phyloP scores from a whole-genome alignment of 92 coral and sea anemone species.

The Porites lobata region DNA sequence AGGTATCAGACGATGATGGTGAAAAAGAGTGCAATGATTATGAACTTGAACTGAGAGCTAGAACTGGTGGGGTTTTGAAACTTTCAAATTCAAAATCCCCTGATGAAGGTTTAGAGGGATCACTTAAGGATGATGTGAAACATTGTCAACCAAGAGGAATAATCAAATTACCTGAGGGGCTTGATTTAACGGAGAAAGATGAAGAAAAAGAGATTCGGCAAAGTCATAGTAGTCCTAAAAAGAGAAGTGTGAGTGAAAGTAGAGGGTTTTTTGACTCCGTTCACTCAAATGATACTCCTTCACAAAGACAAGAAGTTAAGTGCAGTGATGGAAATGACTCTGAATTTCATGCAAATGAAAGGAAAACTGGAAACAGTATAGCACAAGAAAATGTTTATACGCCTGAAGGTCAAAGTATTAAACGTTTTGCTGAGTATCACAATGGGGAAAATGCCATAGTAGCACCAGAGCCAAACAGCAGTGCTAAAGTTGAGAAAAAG shows the following conservation, averaged over 20 bases:
- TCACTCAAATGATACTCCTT: neutral
- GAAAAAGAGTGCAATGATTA: conserved; percentile 36
- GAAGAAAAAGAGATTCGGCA: conserved; percentile 17
- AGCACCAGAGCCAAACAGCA: conserved; percentile 12
- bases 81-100: conserved; percentile 22
- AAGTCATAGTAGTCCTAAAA: neutral
- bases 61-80: conserved; percentile 43
- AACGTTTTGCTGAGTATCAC: neutral
- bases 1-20: neutral
- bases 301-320: conserved; percentile 6
- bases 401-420: neutral
- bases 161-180: conserved; percentile 79
- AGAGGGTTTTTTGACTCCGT: conserved; percentile 32
- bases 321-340: neutral
- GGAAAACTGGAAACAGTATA: neutral
- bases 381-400: conserved; percentile 9
- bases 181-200: conserved; percentile 39
- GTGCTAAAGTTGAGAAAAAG: conserved; percentile 69
- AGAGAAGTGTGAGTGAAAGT: neutral
- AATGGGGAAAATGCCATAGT: neutral
- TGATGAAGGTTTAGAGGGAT: conserved; percentile 7
- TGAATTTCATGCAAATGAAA: neutral
- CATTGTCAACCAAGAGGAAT: conserved; percentile 67
- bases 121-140: neutral
- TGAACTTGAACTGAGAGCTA: conserved; percentile 40